Evolutionary conservation across 2,113 vertebrate species (phyloP), one percentile per base, ranked within the genome.

Genomic region (Mus spicilegus): DNA sequence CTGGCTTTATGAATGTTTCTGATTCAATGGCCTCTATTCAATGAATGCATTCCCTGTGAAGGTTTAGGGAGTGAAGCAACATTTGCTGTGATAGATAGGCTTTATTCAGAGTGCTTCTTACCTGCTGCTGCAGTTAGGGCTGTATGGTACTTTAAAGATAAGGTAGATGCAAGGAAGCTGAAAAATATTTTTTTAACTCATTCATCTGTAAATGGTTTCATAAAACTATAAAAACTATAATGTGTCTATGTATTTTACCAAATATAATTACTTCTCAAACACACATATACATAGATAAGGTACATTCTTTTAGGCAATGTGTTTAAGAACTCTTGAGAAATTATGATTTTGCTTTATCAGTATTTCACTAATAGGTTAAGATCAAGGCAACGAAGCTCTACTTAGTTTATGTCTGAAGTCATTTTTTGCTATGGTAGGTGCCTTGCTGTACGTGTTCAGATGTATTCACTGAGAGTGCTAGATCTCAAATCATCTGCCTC

Each of bases 71-170:
- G 16, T 78, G 30, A 1, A 65, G 51, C 30, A 91, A 9, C 22
- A 20, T 91, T 81, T 86, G 19, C 39, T 78, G 24, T 94, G 90
- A 89, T 30, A 95, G 94, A n/a, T 91, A 91, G 88, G 36, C 39
- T 82, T 75, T 80, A 2, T 51, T 72, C 63, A 78, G 93, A 90
- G 65, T 75, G 4, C 24, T 95, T 90, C 16, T 49, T 86, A 2
- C 17, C 3, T 61, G 7, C 65, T 89, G 51, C 63, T 51, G 90
- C 28, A 36, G 14, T 58, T 81, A 56, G 26, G 36, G 39, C 72
- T 63, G 61, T 67, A 67, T 96, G 93, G 39, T 28, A 78, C 78
- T 95, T 96, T 77, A 24, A 65, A 95, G 61, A 87, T 94, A 90
- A 86, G 14, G 58, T 46, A 76, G 92, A 95, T 77, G 46, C 33